These are phyloP conservation scores for Trachelus iudaicus DNA, from an alignment of 2,888 invertebrate species.

Conservation along the genomic window DNA sequence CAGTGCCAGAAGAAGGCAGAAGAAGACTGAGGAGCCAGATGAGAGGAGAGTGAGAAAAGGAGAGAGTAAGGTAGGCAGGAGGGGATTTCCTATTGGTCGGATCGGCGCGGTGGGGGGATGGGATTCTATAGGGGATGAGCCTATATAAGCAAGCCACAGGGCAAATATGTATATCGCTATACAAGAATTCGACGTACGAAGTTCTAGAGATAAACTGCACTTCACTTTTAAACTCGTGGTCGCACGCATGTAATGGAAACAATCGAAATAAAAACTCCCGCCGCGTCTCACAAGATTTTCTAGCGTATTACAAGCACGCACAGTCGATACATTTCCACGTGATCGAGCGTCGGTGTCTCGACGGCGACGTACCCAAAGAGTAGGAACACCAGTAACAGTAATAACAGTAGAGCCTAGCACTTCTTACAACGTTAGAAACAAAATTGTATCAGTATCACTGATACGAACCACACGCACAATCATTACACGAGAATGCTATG, in stretches of 20 bases:
- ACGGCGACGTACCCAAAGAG: slow-evolving; percentile 5
- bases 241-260: not conserved
- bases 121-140: not conserved
- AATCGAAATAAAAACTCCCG: not conserved
- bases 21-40: slow-evolving; percentile 5
- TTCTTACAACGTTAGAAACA: slow-evolving; percentile 45
- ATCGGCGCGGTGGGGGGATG: slow-evolving; percentile 8
- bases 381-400: slow-evolving; percentile 2
- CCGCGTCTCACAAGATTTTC: not conserved
- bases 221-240: not conserved
- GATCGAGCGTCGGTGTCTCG: slow-evolving; percentile 18
- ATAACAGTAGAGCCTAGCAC: slow-evolving; percentile 32
- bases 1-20: slow-evolving; percentile 18
- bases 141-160: not conserved
- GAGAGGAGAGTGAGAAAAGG: slow-evolving; percentile 10
- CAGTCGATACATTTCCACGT: slow-evolving; percentile 28
- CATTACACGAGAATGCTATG: not conserved
- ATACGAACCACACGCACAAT: not conserved
- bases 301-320: slow-evolving; percentile 8
- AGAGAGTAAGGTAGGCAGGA: slow-evolving; percentile 6
- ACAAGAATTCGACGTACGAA: not conserved
- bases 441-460: not conserved
- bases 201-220: not conserved
- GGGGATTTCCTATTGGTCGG: not conserved
- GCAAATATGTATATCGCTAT: not conserved